Evolutionary conservation across 2,888 invertebrate species (phyloP).

Genomic region (Ceraclea dissimilis): DNA sequence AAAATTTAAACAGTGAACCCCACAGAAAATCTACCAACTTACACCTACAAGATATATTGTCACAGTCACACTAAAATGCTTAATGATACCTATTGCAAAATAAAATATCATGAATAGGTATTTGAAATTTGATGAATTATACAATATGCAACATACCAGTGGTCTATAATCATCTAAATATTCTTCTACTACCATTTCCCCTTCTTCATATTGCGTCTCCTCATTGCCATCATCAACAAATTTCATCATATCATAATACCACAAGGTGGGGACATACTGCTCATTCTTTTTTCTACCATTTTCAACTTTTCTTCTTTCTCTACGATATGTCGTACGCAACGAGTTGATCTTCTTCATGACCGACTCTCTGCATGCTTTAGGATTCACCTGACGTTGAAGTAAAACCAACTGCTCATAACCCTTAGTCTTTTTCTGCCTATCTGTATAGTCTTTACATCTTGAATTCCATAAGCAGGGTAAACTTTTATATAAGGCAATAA

Average conservation of each 20-base stretch:
- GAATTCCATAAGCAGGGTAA: background rate
- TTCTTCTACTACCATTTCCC: background rate
- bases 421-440: background rate
- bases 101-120: too few species aligned
- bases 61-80: too few species aligned
- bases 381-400: background rate
- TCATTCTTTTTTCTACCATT: background rate
- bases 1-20: too few species aligned
- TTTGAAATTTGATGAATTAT: too few species aligned
- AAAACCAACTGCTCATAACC: background rate
- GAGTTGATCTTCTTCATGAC: background rate
- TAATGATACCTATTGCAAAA: too few species aligned
- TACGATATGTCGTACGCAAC: background rate
- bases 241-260: background rate
- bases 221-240: background rate
- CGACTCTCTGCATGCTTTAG: background rate
- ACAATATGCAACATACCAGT: too few species aligned
- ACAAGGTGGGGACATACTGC: background rate
- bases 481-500: background rate
- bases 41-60: too few species aligned
- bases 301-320: background rate
- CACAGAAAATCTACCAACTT: too few species aligned
- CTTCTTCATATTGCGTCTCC: background rate
- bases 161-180: background rate
- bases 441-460: background rate